Conservation (phyloP, 1,140 invertebrate species). For the Neuroterus valhalla region DNA sequence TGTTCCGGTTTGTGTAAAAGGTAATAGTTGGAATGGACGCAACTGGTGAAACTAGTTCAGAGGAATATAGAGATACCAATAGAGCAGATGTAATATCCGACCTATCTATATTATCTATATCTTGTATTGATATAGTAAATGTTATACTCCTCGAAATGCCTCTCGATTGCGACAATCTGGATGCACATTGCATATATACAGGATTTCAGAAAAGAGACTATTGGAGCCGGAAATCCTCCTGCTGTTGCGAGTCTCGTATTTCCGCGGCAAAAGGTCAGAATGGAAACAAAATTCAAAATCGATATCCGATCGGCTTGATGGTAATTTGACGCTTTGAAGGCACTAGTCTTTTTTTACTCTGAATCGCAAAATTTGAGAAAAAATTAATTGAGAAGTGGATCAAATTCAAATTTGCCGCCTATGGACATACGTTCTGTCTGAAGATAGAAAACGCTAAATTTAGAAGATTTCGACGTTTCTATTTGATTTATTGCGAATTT, state of each 20-base stretch:
- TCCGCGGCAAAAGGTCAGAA: neutral
- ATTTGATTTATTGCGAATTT: neutral
- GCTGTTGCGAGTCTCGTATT: slow-evolving; percentile 1
- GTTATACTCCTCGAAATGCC: slow-evolving; percentile 9
- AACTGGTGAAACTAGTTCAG: neutral
- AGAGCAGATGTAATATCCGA: neutral
- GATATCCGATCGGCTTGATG: slow-evolving; percentile 13
- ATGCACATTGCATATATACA: slow-evolving; percentile 19
- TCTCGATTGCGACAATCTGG: slow-evolving; percentile 4
- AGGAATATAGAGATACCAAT: neutral
- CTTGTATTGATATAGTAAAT: neutral
- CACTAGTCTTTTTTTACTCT: neutral
- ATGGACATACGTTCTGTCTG: too few species aligned
- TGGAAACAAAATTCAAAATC: slow-evolving; percentile 22
- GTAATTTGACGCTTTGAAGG: neutral
- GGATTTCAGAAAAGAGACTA: slow-evolving; percentile 18
- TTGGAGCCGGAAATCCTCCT: slow-evolving; percentile 21
- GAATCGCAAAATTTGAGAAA: neutral
- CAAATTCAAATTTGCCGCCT: neutral
- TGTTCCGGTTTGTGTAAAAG: neutral
- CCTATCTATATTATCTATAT: slow-evolving; percentile 21
- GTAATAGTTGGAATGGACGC: neutral
- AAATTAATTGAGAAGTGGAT: neutral
- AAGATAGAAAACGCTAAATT: too few species aligned
- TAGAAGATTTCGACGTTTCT: neutral